These are phyloP conservation scores for Myrmophylax atrothorax DNA, from an alignment of 2,113 vertebrate genomes.

Conservation along the genomic window DNA sequence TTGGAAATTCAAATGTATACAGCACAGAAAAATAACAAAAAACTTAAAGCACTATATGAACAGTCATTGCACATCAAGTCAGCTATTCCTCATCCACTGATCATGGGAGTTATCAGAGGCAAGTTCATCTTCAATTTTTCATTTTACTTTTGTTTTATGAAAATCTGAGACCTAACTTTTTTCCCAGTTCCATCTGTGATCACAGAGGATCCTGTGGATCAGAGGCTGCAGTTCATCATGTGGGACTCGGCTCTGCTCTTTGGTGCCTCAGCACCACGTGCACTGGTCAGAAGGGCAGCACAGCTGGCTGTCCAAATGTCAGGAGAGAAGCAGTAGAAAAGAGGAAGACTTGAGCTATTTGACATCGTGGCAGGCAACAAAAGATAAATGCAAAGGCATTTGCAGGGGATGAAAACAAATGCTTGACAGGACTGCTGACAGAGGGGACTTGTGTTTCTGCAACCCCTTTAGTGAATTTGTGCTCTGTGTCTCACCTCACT, in stretches of 20 bases:
- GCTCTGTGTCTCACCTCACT: neutral
- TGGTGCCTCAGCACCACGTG: neutral
- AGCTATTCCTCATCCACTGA: constrained; percentile 97
- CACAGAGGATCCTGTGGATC: neutral
- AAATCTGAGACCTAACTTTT: neutral
- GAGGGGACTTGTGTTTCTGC: neutral
- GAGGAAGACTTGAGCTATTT: neutral
- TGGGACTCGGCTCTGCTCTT: neutral
- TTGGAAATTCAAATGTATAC: constrained; percentile 99
- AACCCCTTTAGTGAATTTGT: neutral
- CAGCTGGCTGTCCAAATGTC: neutral
- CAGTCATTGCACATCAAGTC: constrained; percentile 99
- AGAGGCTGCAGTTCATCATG: neutral
- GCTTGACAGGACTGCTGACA: neutral
- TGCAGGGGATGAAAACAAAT: neutral
- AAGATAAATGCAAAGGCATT: neutral
- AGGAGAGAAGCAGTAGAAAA: neutral
- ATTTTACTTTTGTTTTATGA: neutral
- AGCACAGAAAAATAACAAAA: constrained; percentile 99
- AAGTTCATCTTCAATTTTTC: constrained; percentile 47
- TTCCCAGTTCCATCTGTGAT: neutral
- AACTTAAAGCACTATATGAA: constrained; percentile 97
- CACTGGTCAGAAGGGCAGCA: neutral
- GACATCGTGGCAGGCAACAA: neutral
- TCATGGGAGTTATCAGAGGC: constrained; percentile 99